phyloP scores from a whole-genome alignment of 1,140 invertebrate genomes.

The Heliconius eleuchia region DNA sequence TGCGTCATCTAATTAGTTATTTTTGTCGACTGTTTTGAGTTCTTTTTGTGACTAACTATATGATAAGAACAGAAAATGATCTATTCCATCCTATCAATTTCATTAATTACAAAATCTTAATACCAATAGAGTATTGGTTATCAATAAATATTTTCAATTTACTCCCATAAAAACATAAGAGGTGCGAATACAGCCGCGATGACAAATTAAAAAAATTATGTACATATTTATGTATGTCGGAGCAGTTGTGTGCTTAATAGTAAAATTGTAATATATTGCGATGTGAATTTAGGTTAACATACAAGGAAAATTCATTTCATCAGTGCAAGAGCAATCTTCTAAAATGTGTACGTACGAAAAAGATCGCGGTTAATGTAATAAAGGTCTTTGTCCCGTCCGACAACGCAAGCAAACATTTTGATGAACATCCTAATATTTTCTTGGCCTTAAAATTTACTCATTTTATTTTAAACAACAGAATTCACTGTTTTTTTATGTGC shows the following conservation, averaged over 20 bases:
- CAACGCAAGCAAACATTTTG: conserved; percentile 23
- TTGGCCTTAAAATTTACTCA: conserved; percentile 10
- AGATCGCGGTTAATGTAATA: conserved; percentile 28
- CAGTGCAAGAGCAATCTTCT: conserved; percentile 17
- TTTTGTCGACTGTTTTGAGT: not conserved
- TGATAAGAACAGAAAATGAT: not conserved
- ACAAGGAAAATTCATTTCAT: conserved; percentile 9
- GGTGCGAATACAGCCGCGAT: no score
- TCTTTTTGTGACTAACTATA: not conserved
- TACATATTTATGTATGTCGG: not conserved
- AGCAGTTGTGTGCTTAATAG: not conserved
- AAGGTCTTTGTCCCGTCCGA: conserved; percentile 21
- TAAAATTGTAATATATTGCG: not conserved
- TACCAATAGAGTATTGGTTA: no score
- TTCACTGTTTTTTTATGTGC: not conserved
- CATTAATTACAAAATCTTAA: no score
- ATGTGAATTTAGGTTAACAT: not conserved
- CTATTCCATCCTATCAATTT: no score
- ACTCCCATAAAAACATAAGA: no score
- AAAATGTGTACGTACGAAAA: conserved; percentile 18
- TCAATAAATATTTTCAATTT: no score
- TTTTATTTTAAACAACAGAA: not conserved
- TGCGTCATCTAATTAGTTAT: conserved; percentile 4
- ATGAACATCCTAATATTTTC: conserved; percentile 23
- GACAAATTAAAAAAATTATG: no score